Base-by-base conservation (phyloP, 2,888 invertebrate genomes). In the Heliconius cydno region DNA sequence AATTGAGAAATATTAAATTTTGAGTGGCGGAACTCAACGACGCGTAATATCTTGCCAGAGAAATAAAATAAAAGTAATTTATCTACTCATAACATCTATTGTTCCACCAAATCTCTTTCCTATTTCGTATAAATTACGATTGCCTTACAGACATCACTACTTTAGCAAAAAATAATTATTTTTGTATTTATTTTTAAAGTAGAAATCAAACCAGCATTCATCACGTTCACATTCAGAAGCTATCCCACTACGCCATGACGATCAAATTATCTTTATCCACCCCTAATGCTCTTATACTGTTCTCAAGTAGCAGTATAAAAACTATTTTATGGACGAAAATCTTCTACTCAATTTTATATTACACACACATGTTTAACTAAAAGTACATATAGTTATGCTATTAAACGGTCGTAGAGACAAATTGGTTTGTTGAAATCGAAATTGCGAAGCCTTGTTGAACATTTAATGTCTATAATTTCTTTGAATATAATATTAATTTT, bases 251-350 rank as follows among this genome's bases (percentile, higher is more conserved):
- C 9, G 66, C 30, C 9, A 67, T 7, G n/a, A 7, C n/a, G 52
- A 22, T 34, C 13, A 38, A 60, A 73, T 73, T 73, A 60, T 73
- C 34, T 60, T 71, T 71, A 71, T 71, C 28, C 19, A 52, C 71
- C 28, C 71, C 13, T 46, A 52, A 71, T 46, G 52, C 52, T 57
- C 60, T 73, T 52, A 22, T 30, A 12, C 52, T 30, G 52, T 46
- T 30, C 71, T 71, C 28, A 22, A 28, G 52, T 22, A 34, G 52
- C 28, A 34, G n/a, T 73, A 57, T 34, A 73, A 34, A 65, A n/a
- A 66, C n/a, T 28, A 70, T 70, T n/a, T 73, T 73, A 72, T 72
- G 65, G 19, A 22, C 34, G 15, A 9, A 52, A 72, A 72, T 66
- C 65, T 66, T 73, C 25, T 65, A 28, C 65, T 68, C 68, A 68